Conservation (phyloP, 2,113 vertebrate genomes). For the Tamias sibiricus region DNA sequence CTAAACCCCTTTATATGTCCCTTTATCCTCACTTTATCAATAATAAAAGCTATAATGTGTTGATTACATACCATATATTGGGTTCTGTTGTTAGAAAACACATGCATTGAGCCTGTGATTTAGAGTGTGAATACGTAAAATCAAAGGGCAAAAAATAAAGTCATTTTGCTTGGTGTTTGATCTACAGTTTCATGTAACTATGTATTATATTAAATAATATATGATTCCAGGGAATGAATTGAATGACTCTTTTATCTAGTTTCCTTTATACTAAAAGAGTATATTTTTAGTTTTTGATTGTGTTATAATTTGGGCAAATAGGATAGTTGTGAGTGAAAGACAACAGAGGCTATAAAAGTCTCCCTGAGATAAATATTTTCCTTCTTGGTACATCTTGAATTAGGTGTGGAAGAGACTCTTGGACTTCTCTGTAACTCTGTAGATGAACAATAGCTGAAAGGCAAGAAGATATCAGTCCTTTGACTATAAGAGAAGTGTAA, state of each 20-base stretch:
- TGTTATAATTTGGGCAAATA: neutral
- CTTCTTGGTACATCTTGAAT: neutral
- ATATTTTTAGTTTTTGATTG: neutral
- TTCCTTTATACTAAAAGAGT: neutral
- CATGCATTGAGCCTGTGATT: neutral
- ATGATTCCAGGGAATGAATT: neutral
- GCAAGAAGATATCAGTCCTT: neutral
- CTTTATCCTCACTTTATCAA: slow-evolving; percentile 2
- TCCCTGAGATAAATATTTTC: slow-evolving; percentile 31
- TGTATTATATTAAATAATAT: neutral
- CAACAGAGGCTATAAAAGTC: neutral
- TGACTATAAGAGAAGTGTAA: neutral
- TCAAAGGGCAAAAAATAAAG: neutral
- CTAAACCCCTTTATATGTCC: neutral
- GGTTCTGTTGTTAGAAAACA: neutral
- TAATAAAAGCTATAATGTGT: neutral
- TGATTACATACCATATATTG: neutral
- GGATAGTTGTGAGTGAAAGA: neutral
- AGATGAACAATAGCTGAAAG: neutral
- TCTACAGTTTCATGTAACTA: neutral
- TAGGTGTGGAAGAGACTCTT: neutral
- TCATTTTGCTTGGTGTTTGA: neutral
- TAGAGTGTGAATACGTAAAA: neutral
- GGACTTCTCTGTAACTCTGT: neutral
- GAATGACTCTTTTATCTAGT: neutral